phyloP scores from a whole-genome alignment of 2,888 invertebrate genomes.

The Amblyjoppa proteus region DNA sequence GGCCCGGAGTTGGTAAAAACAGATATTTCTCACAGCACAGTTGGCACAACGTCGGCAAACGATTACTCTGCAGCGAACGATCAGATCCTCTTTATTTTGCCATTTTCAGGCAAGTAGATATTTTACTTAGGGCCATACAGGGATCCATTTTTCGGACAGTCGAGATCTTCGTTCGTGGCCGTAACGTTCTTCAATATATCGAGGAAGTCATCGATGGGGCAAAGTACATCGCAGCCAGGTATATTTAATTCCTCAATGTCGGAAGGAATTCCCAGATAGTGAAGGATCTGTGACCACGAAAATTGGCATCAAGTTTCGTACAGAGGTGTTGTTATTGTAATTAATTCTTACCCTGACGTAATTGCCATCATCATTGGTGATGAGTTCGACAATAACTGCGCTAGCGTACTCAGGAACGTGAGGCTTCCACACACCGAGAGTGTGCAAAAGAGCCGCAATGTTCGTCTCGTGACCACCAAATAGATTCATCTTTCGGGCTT shows the following conservation, averaged over 20 bases:
- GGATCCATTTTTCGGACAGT: conserved; percentile 29
- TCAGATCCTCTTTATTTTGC: not conserved
- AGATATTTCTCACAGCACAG: not conserved
- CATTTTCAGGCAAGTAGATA: not conserved
- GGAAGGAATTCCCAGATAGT: conserved; percentile 84
- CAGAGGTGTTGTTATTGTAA: not conserved
- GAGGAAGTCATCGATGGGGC: conserved; percentile 86
- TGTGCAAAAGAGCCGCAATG: conserved; percentile 85
- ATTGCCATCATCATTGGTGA: conserved; percentile 78
- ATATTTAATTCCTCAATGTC: conserved; percentile 83
- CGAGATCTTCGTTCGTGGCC: conserved; percentile 56
- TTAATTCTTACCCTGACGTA: conserved; percentile 84
- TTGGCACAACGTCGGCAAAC: not conserved
- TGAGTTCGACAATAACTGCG: conserved; percentile 86
- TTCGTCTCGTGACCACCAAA: conserved; percentile 80
- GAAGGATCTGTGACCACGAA: conserved; percentile 84
- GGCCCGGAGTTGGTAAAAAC: not conserved
- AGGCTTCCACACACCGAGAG: conserved; percentile 86
- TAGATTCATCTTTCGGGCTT: conserved; percentile 73
- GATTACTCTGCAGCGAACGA: not conserved
- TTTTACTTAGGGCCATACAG: not conserved
- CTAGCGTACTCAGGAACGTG: conserved; percentile 87
- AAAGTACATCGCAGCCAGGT: conserved; percentile 85
- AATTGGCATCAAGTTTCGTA: conserved; percentile 57
- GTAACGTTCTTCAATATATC: conserved; percentile 81